Conservation (phyloP, 1,140 invertebrate genomes). For the Gonatopus flavifemur region DNA sequence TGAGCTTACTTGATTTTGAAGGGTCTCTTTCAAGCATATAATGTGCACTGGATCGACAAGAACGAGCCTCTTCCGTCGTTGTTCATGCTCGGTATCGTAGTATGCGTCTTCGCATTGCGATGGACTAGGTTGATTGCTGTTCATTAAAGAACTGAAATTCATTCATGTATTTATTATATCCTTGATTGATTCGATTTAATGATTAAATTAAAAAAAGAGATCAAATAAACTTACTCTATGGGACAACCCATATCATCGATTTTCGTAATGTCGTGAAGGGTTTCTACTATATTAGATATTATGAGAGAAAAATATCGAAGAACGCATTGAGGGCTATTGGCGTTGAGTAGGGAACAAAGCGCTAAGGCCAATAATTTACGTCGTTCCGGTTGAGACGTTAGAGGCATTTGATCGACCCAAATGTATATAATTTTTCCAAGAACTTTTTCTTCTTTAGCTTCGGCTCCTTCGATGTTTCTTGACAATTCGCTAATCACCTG, state of each 20-base stretch:
- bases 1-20: slow-evolving; percentile 65
- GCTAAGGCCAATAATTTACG: slow-evolving; percentile 79
- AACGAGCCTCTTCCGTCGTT: slow-evolving; percentile 64
- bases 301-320: slow-evolving; percentile 75
- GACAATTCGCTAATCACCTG: slow-evolving; percentile 57
- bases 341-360: slow-evolving; percentile 75
- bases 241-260: slow-evolving; percentile 68
- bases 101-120: slow-evolving; percentile 51
- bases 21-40: slow-evolving; percentile 68
- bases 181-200: too few species aligned
- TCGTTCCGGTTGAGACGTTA: slow-evolving; percentile 75
- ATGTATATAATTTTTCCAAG: slow-evolving; percentile 72
- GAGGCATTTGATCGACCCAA: slow-evolving; percentile 79
- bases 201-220: background rate
- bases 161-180: slow-evolving; percentile 7
- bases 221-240: slow-evolving; percentile 66
- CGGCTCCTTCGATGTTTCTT: slow-evolving; percentile 43
- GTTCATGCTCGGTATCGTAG: slow-evolving; percentile 61
- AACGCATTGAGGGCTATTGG: slow-evolving; percentile 65
- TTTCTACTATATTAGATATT: slow-evolving; percentile 77
- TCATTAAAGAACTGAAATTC: slow-evolving; percentile 53
- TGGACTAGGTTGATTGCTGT: slow-evolving; percentile 49
- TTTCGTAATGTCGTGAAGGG: slow-evolving; percentile 83
- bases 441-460: slow-evolving; percentile 61
- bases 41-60: slow-evolving; percentile 71